Evolutionary conservation across 1,140 invertebrate species (phyloP).

Genomic region (Meloidogyne floridensis): DNA sequence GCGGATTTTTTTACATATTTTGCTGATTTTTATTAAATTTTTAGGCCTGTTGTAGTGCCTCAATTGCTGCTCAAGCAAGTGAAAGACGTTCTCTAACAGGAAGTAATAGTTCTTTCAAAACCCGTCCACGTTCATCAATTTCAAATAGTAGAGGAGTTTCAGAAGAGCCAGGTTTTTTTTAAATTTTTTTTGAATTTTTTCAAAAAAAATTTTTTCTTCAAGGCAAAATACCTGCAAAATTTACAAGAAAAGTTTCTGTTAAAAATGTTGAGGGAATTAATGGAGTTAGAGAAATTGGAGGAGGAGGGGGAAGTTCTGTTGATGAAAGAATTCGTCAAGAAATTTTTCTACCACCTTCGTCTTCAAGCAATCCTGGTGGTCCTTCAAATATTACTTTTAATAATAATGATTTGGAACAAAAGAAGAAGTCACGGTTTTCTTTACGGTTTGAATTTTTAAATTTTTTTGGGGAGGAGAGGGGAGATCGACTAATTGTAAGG

Average conservation of each 20-base stretch:
- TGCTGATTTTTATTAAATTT: background rate
- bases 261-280: background rate
- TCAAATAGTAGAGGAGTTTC: conserved; percentile 21
- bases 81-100: conserved; percentile 23
- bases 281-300: no score
- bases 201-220: background rate
- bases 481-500: no score
- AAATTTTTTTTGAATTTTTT: background rate
- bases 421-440: background rate
- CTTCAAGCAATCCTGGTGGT: background rate
- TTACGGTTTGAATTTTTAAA: background rate
- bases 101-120: conserved; percentile 18
- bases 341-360: background rate
- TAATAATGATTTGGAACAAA: background rate
- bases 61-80: conserved; percentile 17
- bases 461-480: background rate
- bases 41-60: conserved; percentile 26
- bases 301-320: background rate
- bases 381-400: background rate
- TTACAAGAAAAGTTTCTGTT: background rate
- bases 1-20: conserved; percentile 8
- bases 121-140: conserved; percentile 28
- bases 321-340: background rate
- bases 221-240: conserved; percentile 9
- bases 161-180: conserved; percentile 2